A percentile compares a stretch with the other conserved stretches of the same genome.
phyloP scores from a whole-genome alignment of 2,797 vertebrate species.

The Geotrypetes seraphini region DNA sequence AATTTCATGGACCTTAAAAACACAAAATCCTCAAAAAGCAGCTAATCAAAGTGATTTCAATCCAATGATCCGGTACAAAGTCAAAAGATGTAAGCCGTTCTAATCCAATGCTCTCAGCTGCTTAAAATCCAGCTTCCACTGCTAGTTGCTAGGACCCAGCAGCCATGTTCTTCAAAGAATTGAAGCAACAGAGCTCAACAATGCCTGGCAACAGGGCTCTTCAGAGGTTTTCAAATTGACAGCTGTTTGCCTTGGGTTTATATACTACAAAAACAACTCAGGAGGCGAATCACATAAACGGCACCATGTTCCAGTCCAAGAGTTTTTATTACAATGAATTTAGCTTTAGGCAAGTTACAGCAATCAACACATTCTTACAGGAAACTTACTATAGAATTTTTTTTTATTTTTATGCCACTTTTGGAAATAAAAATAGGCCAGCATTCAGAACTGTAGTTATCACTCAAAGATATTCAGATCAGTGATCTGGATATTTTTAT shows the following conservation, averaged over 20 bases:
- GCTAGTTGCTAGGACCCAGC: conserved; percentile 42
- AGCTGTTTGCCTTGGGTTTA: conserved; percentile 53
- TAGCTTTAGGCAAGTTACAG: conserved; percentile 20
- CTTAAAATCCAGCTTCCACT: conserved; percentile 51
- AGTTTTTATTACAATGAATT: conserved; percentile 32
- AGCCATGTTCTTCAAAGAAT: conserved; percentile 38
- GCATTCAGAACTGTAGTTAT: too few species aligned
- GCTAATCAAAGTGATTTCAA: conserved; percentile 58
- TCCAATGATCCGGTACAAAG: conserved; percentile 51
- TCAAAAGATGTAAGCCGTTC: conserved; percentile 66
- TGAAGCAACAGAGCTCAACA: conserved; percentile 8
- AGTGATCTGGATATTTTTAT: too few species aligned
- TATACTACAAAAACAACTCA: conserved; percentile 22
- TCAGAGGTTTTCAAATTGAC: conserved; percentile 56
- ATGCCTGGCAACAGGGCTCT: conserved; percentile 36
- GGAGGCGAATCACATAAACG: conserved; percentile 17
- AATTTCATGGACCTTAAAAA: conserved; percentile 39
- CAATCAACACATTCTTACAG: conserved; percentile 32
- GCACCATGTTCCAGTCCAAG: conserved; percentile 19
- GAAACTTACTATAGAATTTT: conserved; percentile 24
- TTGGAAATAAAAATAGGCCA: too few species aligned
- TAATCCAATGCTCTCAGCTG: conserved; percentile 68
- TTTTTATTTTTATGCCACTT: too few species aligned
- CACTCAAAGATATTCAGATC: too few species aligned
- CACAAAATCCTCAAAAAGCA: conserved; percentile 43